These are phyloP conservation scores for Drosophila borborema DNA, from an alignment of 2,888 invertebrate genomes.

Conservation along the genomic window DNA sequence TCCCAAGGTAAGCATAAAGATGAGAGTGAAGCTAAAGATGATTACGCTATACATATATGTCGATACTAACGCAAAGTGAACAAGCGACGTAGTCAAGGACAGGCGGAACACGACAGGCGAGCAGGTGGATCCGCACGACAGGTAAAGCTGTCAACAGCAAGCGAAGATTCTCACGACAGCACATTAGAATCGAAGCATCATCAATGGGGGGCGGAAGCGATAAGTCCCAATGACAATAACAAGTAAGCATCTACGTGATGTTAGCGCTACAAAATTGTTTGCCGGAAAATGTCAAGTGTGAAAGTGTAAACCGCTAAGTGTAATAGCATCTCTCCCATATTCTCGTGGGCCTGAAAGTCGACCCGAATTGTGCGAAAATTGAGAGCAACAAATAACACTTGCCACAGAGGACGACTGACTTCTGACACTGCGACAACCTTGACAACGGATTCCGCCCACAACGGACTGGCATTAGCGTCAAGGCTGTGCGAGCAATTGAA, in stretches of 20 bases:
- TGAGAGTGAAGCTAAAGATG: conserved; percentile 11
- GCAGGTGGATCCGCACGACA: conserved; percentile 39
- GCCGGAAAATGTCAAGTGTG: conserved; percentile 24
- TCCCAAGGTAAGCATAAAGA: conserved; percentile 15
- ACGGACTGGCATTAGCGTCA: conserved; percentile 18
- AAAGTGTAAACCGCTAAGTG: conserved; percentile 50
- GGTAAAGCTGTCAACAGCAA: conserved; percentile 53
- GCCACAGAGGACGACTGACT: neutral
- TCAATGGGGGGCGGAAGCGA: conserved; percentile 17
- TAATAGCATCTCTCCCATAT: conserved; percentile 39
- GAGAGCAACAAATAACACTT: conserved; percentile 3
- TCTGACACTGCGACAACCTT: conserved; percentile 14
- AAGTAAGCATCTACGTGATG: conserved; percentile 18
- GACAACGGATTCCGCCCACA: neutral
- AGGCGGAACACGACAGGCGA: neutral
- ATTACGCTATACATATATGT: neutral
- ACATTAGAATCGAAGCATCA: conserved; percentile 17
- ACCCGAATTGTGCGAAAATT: conserved; percentile 18
- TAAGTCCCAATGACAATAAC: conserved; percentile 34
- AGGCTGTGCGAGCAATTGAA: conserved; percentile 52
- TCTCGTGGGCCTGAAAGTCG: conserved; percentile 1
- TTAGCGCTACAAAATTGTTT: conserved; percentile 10
- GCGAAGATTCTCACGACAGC: conserved; percentile 25
- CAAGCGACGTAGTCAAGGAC: conserved; percentile 17
- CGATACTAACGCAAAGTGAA: neutral